Evolutionary conservation across 1,140 invertebrate species (phyloP), one percentile per base, ranked within the genome.

Genomic region (Zaprionus inermis): DNA sequence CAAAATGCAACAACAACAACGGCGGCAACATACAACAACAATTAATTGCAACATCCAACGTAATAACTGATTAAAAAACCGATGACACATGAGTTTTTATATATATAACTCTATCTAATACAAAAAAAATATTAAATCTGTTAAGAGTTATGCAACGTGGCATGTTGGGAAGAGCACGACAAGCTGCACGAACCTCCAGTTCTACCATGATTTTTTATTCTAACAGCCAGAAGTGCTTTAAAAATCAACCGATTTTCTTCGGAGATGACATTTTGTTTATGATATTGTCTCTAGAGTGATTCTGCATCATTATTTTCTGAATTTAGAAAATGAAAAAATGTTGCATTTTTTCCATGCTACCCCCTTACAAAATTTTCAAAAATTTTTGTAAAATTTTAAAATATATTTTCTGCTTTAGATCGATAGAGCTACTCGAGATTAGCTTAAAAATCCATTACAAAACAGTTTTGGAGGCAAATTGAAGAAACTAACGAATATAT

Each of bases 41-140:
- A 57, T 76, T 69, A 86, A 79, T 72, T 81, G 71, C 72, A 32
- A 59, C 77, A 67, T 78, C 57, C 72, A 59, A 34, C 46, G 73
- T 82, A 86, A 86, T 82, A 88, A 88, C 79, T 77, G 83, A 86
- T 86, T 86, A 88, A 75, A 78, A 38, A 59, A 63, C 18, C 60
- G 72, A 57, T 82, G 81, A 76, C 81, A 83, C 57, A 79, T 70
- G 44, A 3, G 18, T 49, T 49, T 49, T 5, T 6, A 2, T 16
- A 44, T n/a, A 44, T 18, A 44, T 44, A 44, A 9, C 38, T 44
- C 7, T 44, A 44, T 16, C 38, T 44, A 44, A 44, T 44, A 28
- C 3, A 28, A 28, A 28, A 10, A 16, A 44, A 16, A 44, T 9
- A 44, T 44, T 44, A 44, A 44, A 44, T 44, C 38, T 16, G 38